Evolutionary conservation across 1,140 invertebrate genomes (phyloP).

Genomic region (Diorhabda elongata): DNA sequence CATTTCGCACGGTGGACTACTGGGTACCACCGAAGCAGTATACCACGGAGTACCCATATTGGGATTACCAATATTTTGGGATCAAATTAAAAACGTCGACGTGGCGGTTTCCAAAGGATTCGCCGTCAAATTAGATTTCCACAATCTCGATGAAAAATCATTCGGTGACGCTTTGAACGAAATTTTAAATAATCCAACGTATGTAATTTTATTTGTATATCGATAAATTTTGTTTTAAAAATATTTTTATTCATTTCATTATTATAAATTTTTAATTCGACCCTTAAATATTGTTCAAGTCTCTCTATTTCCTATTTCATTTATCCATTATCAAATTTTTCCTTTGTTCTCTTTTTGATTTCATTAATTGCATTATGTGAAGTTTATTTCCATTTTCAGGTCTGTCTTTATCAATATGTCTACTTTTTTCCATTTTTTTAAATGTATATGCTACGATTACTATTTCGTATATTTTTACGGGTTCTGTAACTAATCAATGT

Average conservation of each 20-base stretch:
- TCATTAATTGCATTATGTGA: conserved; percentile 17
- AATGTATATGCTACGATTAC: too few relatives aligned
- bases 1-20: conserved; percentile 36
- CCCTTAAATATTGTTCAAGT: background rate
- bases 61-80: conserved; percentile 44
- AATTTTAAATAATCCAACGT: conserved; percentile 42
- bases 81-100: conserved; percentile 41
- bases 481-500: too few relatives aligned
- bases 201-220: background rate
- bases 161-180: conserved; percentile 36
- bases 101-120: conserved; percentile 29
- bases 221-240: too few relatives aligned
- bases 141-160: conserved; percentile 41
- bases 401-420: too few relatives aligned
- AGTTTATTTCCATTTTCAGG: too few relatives aligned
- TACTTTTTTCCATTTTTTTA: too few relatives aligned
- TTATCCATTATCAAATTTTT: conserved; percentile 25
- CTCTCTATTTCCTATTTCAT: conserved; percentile 39
- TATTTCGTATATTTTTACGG: too few relatives aligned
- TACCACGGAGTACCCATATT: conserved; percentile 36
- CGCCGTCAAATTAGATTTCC: conserved; percentile 36
- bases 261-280: background rate
- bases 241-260: background rate
- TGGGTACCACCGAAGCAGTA: conserved; percentile 47
- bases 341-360: conserved; percentile 14